These are phyloP conservation scores for Drosophila nigricruria DNA, from an alignment of 2,888 invertebrate species.

Conservation along the genomic window DNA sequence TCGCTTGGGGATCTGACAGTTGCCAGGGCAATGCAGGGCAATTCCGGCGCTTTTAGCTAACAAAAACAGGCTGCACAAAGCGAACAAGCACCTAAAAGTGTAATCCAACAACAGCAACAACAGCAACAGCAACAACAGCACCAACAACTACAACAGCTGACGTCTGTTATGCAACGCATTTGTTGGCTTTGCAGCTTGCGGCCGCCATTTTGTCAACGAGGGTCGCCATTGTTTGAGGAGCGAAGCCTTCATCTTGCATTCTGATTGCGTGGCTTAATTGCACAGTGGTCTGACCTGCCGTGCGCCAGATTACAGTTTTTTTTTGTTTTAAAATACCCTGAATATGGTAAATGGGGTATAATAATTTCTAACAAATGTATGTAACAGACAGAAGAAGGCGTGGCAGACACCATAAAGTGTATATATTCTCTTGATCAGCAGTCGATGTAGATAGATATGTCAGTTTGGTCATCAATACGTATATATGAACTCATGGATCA, in stretches of 20 bases:
- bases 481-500: no score
- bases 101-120: conserved; percentile 39
- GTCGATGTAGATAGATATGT: not conserved
- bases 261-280: conserved; percentile 78
- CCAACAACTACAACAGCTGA: conserved; percentile 27
- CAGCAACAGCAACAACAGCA: conserved; percentile 21
- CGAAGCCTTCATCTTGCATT: conserved; percentile 76
- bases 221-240: conserved; percentile 63
- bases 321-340: not conserved
- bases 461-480: no score
- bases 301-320: conserved; percentile 52
- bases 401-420: not conserved
- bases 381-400: not conserved
- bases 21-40: conserved; percentile 23
- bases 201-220: conserved; percentile 68
- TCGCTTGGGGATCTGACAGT: conserved; percentile 4
- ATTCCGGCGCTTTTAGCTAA: conserved; percentile 33
- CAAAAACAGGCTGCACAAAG: conserved; percentile 35
- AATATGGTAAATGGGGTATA: not conserved
- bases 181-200: conserved; percentile 74
- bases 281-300: conserved; percentile 40
- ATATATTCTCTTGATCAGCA: not conserved
- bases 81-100: conserved; percentile 46
- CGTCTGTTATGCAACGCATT: conserved; percentile 51
- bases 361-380: not conserved